Evolutionary conservation across 2,113 vertebrate genomes (phyloP).

Genomic region (Antechinus flavipes): DNA sequence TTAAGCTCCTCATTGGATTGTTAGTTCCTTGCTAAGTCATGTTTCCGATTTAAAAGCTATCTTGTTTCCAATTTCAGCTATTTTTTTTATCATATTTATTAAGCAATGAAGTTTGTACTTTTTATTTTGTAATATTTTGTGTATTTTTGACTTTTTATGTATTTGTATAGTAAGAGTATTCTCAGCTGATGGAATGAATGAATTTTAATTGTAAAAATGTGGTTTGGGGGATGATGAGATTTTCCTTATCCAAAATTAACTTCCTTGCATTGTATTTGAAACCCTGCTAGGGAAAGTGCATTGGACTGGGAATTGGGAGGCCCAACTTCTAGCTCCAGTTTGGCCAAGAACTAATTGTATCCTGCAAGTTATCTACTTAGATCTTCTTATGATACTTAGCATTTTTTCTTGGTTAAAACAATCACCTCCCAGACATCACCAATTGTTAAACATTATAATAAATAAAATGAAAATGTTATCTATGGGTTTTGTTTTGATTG

Average conservation of each 20-base stretch:
- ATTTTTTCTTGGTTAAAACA: background rate
- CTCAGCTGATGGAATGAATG: conserved; percentile 87
- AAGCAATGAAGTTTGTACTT: conserved; percentile 90
- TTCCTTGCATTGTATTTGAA: background rate
- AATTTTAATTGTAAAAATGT: background rate
- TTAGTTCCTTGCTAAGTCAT: conserved; percentile 84
- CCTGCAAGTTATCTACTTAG: background rate
- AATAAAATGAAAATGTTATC: background rate
- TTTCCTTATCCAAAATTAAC: background rate
- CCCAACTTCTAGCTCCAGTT: background rate
- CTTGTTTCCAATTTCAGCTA: conserved; percentile 83
- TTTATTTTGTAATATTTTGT: conserved; percentile 89
- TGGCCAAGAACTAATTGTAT: background rate
- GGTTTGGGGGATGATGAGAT: background rate
- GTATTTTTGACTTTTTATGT: conserved; percentile 86
- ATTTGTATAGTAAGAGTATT: conserved; percentile 88
- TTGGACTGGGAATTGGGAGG: background rate
- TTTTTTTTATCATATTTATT: conserved; percentile 89
- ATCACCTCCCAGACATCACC: background rate
- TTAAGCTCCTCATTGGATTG: too few species aligned
- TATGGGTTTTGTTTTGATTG: background rate
- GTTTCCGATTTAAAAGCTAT: conserved; percentile 80
- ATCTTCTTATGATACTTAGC: background rate
- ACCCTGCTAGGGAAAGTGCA: background rate
- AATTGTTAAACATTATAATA: background rate